phyloP scores from a whole-genome alignment of 2,888 invertebrate species.

The Leistus spinibarbis region DNA sequence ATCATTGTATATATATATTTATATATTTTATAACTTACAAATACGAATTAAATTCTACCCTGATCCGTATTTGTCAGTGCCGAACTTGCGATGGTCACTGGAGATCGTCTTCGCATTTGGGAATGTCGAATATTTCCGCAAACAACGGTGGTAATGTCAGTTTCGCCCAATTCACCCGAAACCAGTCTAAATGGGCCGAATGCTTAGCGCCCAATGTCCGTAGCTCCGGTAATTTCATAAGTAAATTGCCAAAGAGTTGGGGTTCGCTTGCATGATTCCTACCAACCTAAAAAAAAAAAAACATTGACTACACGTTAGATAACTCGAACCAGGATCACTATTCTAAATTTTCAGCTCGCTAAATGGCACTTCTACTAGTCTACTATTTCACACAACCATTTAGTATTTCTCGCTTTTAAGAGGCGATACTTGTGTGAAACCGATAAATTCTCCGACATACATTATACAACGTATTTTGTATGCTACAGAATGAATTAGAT shows the following conservation, averaged over 20 bases:
- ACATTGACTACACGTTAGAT: neutral
- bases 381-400: too few species aligned
- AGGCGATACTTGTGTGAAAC: too few species aligned
- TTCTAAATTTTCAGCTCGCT: too few species aligned
- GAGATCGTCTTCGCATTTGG: constrained; percentile 77
- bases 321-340: too few species aligned
- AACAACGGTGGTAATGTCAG: constrained; percentile 89
- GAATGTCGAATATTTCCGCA: constrained; percentile 97
- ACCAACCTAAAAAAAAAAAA: constrained; percentile 56
- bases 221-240: constrained; percentile 74
- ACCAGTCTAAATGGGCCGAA: constrained; percentile 86
- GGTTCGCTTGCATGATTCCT: constrained; percentile 67
- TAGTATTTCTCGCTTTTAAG: too few species aligned
- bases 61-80: neutral
- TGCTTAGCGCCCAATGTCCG: constrained; percentile 82
- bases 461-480: too few species aligned
- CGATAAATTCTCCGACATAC: too few species aligned
- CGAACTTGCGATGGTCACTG: constrained; percentile 50
- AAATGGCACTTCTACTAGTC: too few species aligned
- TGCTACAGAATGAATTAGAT: too few species aligned
- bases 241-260: constrained; percentile 62
- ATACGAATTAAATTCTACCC: neutral
- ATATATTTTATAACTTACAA: neutral
- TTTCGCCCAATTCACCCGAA: constrained; percentile 85
- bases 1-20: neutral